A percentile compares a stretch with the other conserved stretches of the same genome.
These are phyloP conservation scores for Polyergus mexicanus DNA, from an alignment of 1,140 invertebrate species.

Conservation along the genomic window DNA sequence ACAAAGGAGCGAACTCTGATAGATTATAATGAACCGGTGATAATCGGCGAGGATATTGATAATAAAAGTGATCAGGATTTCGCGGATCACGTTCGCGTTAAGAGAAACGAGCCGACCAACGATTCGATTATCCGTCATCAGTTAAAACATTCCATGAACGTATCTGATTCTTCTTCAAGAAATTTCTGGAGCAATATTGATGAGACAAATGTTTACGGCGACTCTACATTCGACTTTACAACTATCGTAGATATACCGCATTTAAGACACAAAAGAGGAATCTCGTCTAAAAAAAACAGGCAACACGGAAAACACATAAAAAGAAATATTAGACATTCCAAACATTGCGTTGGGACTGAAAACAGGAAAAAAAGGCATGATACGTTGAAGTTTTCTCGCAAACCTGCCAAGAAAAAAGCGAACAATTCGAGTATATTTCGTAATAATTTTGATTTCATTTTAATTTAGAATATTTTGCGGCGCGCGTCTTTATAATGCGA, in stretches of 20 bases:
- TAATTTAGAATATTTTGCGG: background rate
- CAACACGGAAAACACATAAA: background rate
- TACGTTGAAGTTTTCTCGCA: background rate
- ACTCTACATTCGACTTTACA: background rate
- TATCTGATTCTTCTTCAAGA: constrained; percentile 1
- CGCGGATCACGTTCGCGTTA: constrained; percentile 65
- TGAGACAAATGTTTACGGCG: background rate
- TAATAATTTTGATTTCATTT: constrained; percentile 4
- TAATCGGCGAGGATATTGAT: constrained; percentile 44
- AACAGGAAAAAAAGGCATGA: constrained; percentile 7
- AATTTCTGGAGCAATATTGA: background rate
- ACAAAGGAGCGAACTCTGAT: constrained; percentile 40
- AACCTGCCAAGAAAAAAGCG: background rate
- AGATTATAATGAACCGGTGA: constrained; percentile 42
- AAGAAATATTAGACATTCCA: background rate
- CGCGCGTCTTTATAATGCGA: too few relatives aligned
- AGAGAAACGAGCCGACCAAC: constrained; percentile 52
- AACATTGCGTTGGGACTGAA: background rate
- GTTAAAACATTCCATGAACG: constrained; percentile 12
- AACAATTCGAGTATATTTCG: background rate
- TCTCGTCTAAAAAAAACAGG: background rate
- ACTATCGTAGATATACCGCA: background rate
- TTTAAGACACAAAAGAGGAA: background rate
- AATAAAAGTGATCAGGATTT: constrained; percentile 36
- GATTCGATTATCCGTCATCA: constrained; percentile 7